Evolutionary conservation across 2,888 invertebrate species (phyloP).

Genomic region (Asteroscopus sphinx): DNA sequence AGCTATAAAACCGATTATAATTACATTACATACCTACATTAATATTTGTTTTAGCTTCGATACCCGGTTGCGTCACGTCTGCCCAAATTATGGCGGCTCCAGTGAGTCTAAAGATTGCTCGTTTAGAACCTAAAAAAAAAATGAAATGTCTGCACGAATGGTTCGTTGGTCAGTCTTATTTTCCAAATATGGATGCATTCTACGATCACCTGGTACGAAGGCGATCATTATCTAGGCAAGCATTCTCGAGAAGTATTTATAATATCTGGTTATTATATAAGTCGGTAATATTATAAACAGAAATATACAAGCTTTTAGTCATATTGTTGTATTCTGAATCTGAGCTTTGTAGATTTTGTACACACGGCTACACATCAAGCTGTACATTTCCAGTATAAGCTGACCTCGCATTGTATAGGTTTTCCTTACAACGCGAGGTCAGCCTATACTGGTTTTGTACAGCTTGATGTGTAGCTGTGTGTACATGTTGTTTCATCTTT

Average conservation of each 20-base stretch:
- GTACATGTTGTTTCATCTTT: no score
- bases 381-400: no score
- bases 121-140: slow-evolving; percentile 22
- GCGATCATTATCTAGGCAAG: slow-evolving; percentile 30
- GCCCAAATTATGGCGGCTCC: slow-evolving; percentile 46
- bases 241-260: slow-evolving; percentile 7
- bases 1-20: slow-evolving; percentile 4
- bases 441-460: no score
- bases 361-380: no score
- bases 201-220: slow-evolving; percentile 5
- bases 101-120: slow-evolving; percentile 40
- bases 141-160: slow-evolving; percentile 6
- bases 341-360: no score
- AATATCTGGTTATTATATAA: slow-evolving; percentile 9
- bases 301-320: no score
- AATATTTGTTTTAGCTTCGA: slow-evolving; percentile 18
- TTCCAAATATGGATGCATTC: slow-evolving; percentile 23
- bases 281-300: no score
- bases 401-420: no score
- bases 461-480: no score
- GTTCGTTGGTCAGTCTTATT: slow-evolving; percentile 21
- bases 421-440: no score
- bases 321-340: no score
- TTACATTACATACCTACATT: slow-evolving; percentile 1
- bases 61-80: slow-evolving; percentile 47